These are phyloP conservation scores for Acronicta alni DNA, from an alignment of 2,888 invertebrate species.

Conservation along the genomic window DNA sequence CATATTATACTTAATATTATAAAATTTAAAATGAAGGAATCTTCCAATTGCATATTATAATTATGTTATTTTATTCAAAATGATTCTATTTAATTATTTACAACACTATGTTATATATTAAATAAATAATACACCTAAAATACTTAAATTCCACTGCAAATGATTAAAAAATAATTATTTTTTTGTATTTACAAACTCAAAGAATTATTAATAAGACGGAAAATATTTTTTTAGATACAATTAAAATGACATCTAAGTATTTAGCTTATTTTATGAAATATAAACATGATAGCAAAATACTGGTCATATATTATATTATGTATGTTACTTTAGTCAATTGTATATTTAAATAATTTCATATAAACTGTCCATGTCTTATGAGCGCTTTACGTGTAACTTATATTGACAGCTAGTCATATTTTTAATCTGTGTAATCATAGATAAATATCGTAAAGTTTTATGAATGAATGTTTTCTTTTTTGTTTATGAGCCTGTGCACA, in stretches of 20 bases:
- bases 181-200: no score
- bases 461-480: constrained; percentile 21
- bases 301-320: constrained; percentile 16
- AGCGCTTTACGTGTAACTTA: constrained; percentile 47
- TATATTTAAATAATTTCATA: constrained; percentile 26
- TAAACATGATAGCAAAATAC: constrained; percentile 12
- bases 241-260: constrained; percentile 7
- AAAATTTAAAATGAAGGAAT: no score
- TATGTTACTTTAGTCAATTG: constrained; percentile 43
- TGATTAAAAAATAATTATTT: neutral
- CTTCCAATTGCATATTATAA: no score
- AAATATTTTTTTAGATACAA: neutral
- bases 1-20: no score
- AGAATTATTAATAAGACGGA: no score
- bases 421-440: constrained; percentile 49
- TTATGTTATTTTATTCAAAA: no score
- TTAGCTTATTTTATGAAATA: constrained; percentile 5
- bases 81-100: no score
- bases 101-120: no score
- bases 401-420: constrained; percentile 64
- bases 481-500: neutral
- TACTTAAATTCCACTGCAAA: neutral
- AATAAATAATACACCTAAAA: no score
- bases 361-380: constrained; percentile 52
- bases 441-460: constrained; percentile 28